Conservation (phyloP, 2,888 invertebrate species). For the Mythimna ferrago region DNA sequence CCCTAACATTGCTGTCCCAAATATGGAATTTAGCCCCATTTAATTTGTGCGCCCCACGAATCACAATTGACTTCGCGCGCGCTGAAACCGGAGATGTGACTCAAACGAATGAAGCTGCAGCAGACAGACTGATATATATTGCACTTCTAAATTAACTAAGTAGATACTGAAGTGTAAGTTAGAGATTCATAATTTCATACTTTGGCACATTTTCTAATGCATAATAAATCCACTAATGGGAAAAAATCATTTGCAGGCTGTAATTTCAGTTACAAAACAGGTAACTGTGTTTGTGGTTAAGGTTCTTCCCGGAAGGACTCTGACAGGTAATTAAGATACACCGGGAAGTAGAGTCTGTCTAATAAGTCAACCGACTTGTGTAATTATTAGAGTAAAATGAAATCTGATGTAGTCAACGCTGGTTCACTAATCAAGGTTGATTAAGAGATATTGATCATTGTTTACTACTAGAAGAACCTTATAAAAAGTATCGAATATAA, state of each 20-base stretch:
- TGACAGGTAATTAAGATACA: background rate
- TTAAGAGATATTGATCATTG: too few relatives aligned
- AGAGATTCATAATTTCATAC: too few relatives aligned
- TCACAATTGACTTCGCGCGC: background rate
- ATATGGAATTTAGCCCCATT: conserved; percentile 7
- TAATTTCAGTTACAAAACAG: background rate
- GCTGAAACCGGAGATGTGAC: conserved; percentile 1
- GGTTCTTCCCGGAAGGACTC: background rate
- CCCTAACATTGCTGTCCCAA: background rate
- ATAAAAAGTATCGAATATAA: too few relatives aligned
- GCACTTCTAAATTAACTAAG: background rate
- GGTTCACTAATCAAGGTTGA: too few relatives aligned
- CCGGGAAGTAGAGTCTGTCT: too few relatives aligned
- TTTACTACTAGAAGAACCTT: too few relatives aligned
- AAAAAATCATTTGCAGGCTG: background rate
- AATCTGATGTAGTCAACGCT: too few relatives aligned
- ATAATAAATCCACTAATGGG: background rate
- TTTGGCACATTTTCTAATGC: background rate
- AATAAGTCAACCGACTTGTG: too few relatives aligned
- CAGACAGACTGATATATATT: background rate
- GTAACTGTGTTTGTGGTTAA: background rate
- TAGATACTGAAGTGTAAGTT: too few relatives aligned
- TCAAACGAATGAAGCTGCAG: conserved; percentile 7
- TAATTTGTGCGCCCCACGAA: conserved; percentile 4
- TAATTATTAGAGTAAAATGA: too few relatives aligned